Percentiles rank a stretch among this genome's conserved stretches.
These are phyloP conservation scores for Drosophila pruinosa DNA, from an alignment of 1,140 invertebrate genomes.

Conservation along the genomic window DNA sequence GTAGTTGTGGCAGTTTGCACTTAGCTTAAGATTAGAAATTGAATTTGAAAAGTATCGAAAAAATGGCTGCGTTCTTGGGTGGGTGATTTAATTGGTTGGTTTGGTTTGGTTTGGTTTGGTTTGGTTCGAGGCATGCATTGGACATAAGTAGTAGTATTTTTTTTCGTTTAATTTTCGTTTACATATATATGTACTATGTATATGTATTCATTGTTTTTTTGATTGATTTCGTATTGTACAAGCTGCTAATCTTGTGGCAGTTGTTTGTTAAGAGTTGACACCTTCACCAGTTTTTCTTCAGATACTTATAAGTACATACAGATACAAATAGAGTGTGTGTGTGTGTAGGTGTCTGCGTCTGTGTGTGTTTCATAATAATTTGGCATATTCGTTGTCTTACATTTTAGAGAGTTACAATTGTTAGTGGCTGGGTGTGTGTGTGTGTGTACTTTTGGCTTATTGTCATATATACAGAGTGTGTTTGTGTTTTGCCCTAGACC, in stretches of 20 bases:
- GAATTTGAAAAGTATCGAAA: constrained; percentile 27
- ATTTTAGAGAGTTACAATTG: constrained; percentile 35
- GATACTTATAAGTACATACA: constrained; percentile 36
- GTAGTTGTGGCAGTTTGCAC: constrained; percentile 7
- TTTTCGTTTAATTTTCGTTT: neutral
- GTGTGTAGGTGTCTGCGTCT: constrained; percentile 18
- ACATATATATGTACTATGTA: constrained; percentile 24
- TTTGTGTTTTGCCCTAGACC: constrained; percentile 25
- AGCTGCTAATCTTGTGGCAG: constrained; percentile 20
- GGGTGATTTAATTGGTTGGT: neutral
- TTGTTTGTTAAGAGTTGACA: constrained; percentile 19
- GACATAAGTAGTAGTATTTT: constrained; percentile 1
- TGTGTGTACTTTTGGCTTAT: constrained; percentile 10
- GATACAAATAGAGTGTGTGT: constrained; percentile 12
- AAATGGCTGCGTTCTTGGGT: constrained; percentile 18
- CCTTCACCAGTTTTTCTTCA: constrained; percentile 31
- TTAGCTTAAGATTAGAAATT: constrained; percentile 37
- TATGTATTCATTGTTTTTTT: too few relatives aligned
- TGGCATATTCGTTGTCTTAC: constrained; percentile 10
- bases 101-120: neutral
- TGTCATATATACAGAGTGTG: constrained; percentile 46
- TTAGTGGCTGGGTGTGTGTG: constrained; percentile 31
- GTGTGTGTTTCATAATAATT: constrained; percentile 10
- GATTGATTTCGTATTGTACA: constrained; percentile 30
- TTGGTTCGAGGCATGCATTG: constrained; percentile 14